Percentiles rank a stretch among this genome's conserved stretches.
Conservation (phyloP, 2,888 invertebrate species). For the Hermodice carunculata region DNA sequence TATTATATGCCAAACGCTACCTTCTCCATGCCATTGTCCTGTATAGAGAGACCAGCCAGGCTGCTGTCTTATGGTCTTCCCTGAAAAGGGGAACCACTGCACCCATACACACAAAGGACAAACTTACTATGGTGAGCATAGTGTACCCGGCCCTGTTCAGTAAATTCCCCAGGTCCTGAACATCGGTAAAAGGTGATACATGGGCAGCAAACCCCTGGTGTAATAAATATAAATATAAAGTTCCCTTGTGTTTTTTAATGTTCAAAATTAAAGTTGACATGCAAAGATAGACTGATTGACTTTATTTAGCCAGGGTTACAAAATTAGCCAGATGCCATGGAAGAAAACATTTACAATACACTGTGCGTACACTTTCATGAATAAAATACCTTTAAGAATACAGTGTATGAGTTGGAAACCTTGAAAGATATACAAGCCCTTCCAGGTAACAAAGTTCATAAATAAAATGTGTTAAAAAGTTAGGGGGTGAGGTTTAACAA, state of each 20-base stretch:
- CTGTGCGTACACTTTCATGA: too few species aligned
- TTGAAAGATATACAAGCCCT: neutral
- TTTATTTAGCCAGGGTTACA: too few species aligned
- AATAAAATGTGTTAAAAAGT: too few species aligned
- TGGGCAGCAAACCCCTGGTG: slow-evolving; percentile 85
- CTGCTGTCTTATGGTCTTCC: too few species aligned
- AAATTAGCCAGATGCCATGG: too few species aligned
- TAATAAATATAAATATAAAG: slow-evolving; percentile 5
- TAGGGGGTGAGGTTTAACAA: too few species aligned
- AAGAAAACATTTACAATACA: too few species aligned
- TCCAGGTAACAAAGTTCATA: neutral
- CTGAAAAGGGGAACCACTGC: too few species aligned
- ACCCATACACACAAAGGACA: neutral
- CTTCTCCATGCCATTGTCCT: too few species aligned
- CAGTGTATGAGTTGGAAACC: neutral
- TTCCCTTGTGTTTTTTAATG: neutral
- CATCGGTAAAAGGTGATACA: slow-evolving; percentile 90
- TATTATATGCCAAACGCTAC: too few species aligned
- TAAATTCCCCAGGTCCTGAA: slow-evolving; percentile 89
- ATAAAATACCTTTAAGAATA: neutral
- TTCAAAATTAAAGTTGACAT: neutral
- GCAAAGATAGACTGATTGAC: too few species aligned
- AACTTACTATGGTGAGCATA: slow-evolving; percentile 85
- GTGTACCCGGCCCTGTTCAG: slow-evolving; percentile 88
- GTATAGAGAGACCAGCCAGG: too few species aligned